phyloP scores from a whole-genome alignment of 2,113 vertebrate species.

The Alouatta palliata region DNA sequence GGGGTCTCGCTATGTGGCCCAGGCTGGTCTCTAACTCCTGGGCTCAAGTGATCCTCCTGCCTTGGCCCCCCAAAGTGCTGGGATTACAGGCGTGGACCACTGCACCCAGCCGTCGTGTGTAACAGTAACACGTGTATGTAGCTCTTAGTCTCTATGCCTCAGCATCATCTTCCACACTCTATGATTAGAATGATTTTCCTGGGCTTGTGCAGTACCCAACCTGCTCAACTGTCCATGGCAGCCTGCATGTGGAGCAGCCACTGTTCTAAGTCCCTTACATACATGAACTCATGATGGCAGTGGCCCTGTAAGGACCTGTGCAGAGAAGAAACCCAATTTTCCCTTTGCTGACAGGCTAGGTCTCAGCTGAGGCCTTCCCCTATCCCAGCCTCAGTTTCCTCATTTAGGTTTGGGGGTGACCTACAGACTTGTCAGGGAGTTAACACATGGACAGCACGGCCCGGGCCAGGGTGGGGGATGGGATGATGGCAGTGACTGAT shows the following conservation, averaged over 20 bases:
- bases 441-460: too few relatives aligned
- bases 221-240: neutral
- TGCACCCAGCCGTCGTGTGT: neutral
- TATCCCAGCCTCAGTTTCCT: neutral
- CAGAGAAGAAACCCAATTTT: too few relatives aligned
- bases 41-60: too few relatives aligned
- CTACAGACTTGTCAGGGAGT: neutral
- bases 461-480: neutral
- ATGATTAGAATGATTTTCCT: neutral
- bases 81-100: too few relatives aligned
- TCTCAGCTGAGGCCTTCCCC: neutral
- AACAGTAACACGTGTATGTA: too few relatives aligned
- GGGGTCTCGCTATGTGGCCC: too few relatives aligned
- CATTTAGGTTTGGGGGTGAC: neutral
- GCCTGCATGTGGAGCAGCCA: neutral
- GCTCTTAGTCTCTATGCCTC: neutral
- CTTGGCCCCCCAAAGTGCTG: too few relatives aligned
- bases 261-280: neutral
- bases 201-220: neutral
- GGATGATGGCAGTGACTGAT: too few relatives aligned
- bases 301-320: too few relatives aligned
- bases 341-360: neutral
- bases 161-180: too few relatives aligned
- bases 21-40: too few relatives aligned
- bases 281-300: fast-evolving